phyloP scores from a whole-genome alignment of 2,113 vertebrate species.

The Thomomys bottae region DNA sequence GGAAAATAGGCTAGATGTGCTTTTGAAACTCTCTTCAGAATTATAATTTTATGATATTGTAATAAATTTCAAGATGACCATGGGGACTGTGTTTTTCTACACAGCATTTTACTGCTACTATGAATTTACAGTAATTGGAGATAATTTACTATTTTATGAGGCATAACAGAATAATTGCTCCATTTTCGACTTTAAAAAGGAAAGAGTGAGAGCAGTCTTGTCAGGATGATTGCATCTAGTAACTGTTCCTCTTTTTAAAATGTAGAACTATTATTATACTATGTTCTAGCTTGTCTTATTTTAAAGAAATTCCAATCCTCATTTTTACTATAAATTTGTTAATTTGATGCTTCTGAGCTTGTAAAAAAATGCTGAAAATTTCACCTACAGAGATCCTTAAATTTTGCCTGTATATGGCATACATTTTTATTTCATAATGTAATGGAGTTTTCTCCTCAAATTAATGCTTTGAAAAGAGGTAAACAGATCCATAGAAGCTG shows the following conservation, averaged over 20 bases:
- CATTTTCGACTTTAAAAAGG: constrained; percentile 69
- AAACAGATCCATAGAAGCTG: background rate
- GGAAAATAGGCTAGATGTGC: constrained; percentile 46
- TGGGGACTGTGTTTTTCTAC: constrained; percentile 64
- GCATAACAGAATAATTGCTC: constrained; percentile 75
- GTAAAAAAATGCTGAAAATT: background rate
- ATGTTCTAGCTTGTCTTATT: constrained; percentile 9
- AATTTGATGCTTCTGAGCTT: background rate
- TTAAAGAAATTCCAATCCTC: constrained; percentile 49
- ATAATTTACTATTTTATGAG: constrained; percentile 79
- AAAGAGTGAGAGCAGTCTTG: constrained; percentile 54
- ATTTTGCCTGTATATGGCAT: background rate
- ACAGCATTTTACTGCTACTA: constrained; percentile 69
- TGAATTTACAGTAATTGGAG: constrained; percentile 76
- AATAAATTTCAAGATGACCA: constrained; percentile 76
- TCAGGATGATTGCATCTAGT: constrained; percentile 33
- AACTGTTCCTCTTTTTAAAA: constrained; percentile 49
- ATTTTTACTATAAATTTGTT: background rate
- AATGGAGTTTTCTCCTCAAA: background rate
- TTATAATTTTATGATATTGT: constrained; percentile 68
- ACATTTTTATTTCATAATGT: background rate
- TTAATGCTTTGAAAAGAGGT: constrained; percentile 10
- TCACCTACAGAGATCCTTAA: background rate
- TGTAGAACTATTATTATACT: background rate
- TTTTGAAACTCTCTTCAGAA: constrained; percentile 62